Percentiles rank a stretch among this genome's conserved stretches.
phyloP scores from a whole-genome alignment of 1,140 invertebrate species.

The Pseudomyrmex concolor region DNA sequence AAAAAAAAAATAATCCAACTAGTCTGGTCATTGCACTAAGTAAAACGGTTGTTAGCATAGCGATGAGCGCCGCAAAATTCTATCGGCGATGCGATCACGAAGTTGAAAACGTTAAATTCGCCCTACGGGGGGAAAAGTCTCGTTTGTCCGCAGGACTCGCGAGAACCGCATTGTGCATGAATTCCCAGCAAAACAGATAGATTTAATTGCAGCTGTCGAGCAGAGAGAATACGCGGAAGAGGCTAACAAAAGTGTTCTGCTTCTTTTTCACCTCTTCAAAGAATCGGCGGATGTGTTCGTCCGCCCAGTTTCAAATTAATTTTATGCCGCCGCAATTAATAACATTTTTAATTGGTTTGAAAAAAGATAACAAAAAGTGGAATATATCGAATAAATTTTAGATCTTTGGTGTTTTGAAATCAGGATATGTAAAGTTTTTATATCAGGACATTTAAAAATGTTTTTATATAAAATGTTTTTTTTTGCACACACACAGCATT shows the following conservation, averaged over 20 bases:
- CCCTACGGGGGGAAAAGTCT: slow-evolving; percentile 57
- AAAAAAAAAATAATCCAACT: not conserved
- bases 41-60: slow-evolving; percentile 25
- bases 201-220: slow-evolving; percentile 60
- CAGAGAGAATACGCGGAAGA: not conserved
- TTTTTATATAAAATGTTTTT: too few relatives aligned
- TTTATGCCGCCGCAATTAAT: not conserved
- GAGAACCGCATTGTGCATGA: slow-evolving; percentile 58
- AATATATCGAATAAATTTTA: too few relatives aligned
- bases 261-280: slow-evolving; percentile 2
- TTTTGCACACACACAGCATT: too few relatives aligned
- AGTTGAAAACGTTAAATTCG: slow-evolving; percentile 29
- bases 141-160: slow-evolving; percentile 54
- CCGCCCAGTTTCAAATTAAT: too few relatives aligned
- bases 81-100: slow-evolving; percentile 37
- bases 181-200: slow-evolving; percentile 68
- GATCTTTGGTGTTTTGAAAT: too few relatives aligned
- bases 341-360: not conserved
- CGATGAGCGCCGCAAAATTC: slow-evolving; percentile 33
- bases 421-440: too few relatives aligned
- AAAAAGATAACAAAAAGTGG: too few relatives aligned
- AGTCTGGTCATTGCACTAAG: not conserved
- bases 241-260: not conserved
- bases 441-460: too few relatives aligned
- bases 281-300: not conserved